A percentile compares a stretch with the other conserved stretches of the same genome.
phyloP scores from a whole-genome alignment of 2,113 vertebrate genomes.

The Serilophus lunatus region DNA sequence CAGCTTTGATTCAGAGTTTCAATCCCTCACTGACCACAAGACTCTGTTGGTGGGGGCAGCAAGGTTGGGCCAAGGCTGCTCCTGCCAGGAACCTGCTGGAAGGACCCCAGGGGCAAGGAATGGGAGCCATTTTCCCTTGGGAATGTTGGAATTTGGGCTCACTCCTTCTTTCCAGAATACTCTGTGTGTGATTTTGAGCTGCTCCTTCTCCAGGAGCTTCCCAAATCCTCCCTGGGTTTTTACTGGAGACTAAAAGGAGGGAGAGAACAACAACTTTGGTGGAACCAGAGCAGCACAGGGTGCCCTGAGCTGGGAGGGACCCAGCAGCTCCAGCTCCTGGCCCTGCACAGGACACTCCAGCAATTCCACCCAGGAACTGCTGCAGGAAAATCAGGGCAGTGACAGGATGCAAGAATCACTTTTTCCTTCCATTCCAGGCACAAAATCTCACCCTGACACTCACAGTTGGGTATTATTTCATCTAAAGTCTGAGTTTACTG shows the following conservation, averaged over 20 bases:
- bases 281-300: no score
- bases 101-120: not conserved
- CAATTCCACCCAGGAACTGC: no score
- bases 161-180: no score
- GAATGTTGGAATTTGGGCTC: not conserved
- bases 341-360: no score
- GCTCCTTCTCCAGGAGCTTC: not conserved
- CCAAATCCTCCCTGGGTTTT: accelerated
- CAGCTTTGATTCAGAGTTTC: not conserved
- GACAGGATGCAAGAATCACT: not conserved
- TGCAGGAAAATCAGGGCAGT: no score
- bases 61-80: not conserved
- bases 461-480: not conserved
- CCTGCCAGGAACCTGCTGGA: not conserved
- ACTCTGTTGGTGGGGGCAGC: not conserved
- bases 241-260: not conserved
- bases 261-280: not conserved
- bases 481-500: not conserved
- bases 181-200: not conserved
- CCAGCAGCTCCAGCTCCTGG: no score
- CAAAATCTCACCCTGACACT: not conserved
- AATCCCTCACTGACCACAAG: not conserved
- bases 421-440: not conserved
- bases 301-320: no score
- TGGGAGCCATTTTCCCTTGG: not conserved